These are phyloP conservation scores for Podabrus alpinus DNA, from an alignment of 2,888 invertebrate species.

Conservation along the genomic window DNA sequence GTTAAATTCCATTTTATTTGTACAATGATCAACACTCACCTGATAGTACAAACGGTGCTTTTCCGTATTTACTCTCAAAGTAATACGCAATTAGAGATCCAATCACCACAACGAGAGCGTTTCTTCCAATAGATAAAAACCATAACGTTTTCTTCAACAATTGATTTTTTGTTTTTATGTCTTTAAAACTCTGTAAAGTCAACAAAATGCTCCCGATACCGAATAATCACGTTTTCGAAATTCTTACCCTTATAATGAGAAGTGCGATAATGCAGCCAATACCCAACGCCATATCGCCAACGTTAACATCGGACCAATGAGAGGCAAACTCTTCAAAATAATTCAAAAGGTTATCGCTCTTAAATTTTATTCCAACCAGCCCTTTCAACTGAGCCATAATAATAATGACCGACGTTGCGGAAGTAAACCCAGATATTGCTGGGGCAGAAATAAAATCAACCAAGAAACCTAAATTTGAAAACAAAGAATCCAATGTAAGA, in stretches of 20 bases:
- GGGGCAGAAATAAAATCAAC: slow-evolving; percentile 84
- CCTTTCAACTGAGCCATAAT: slow-evolving; percentile 75
- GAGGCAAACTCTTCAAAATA: slow-evolving; percentile 60
- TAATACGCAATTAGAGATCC: slow-evolving; percentile 66
- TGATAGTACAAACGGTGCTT: slow-evolving; percentile 68
- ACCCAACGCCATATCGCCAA: slow-evolving; percentile 70
- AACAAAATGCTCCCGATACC: not conserved
- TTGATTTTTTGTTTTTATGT: slow-evolving; percentile 56
- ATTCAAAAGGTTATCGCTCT: slow-evolving; percentile 69
- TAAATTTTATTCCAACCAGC: slow-evolving; percentile 70
- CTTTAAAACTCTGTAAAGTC: slow-evolving; percentile 64
- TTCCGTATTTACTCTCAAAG: slow-evolving; percentile 52
- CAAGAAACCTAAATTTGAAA: slow-evolving; percentile 69
- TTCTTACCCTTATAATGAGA: slow-evolving; percentile 68
- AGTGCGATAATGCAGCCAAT: slow-evolving; percentile 67
- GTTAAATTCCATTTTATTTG: not conserved
- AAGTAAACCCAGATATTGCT: slow-evolving; percentile 83
- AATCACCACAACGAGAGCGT: slow-evolving; percentile 74
- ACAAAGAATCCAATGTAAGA: no score
- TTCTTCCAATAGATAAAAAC: slow-evolving; percentile 77
- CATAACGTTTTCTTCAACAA: slow-evolving; percentile 65
- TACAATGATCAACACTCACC: slow-evolving; percentile 48
- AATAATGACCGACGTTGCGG: slow-evolving; percentile 81
- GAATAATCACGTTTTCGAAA: not conserved
- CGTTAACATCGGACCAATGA: slow-evolving; percentile 59